Evolutionary conservation across 2,113 vertebrate species (phyloP), one percentile per base, ranked within the genome.

Genomic region (Cyphomyrus discorhynchus): DNA sequence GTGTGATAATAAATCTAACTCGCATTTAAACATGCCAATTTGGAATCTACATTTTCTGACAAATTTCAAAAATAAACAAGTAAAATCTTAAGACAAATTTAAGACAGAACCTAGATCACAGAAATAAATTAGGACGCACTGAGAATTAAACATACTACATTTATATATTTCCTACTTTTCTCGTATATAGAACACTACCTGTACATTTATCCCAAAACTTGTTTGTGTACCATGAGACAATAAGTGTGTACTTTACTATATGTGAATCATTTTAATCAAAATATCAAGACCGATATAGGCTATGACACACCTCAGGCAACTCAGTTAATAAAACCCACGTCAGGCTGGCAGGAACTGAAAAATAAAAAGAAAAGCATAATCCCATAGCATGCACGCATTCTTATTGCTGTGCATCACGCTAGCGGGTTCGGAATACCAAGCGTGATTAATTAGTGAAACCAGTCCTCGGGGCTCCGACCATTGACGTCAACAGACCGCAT

Each of bases 401-500:
- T 39, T 39, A 80, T 80, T 42, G 6, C 35, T 39, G 31, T 39
- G 13, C 15, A 80, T 80, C 31, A 80, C 74, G 15, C 35, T 42
- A 42, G 74, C 35, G 74, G 15, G 74, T 19, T 42, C 74, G 15
- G 74, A 80, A 80, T 80, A 39, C 31, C 74, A 80, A 80, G 35
- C 74, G 15, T 42, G 74, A 42, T 80, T 35, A 77, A 77, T 7
- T 80, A 80, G 6, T 5, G 31, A 80, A 80, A 80, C 74, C 35
- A 42, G 24, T 62, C 58, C 31, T 56, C 74, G 7, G 42, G 83
- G 90, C 91, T 88, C 92, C 82, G 70, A 89, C 49, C 93, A 93
- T 92, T 95, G 94, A 95, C 95, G 95, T 96, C 95, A 95, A 92
- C 93, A 91, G 91, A 87, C 94, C 90, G 90, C 66, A 82, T 31